Conservation (phyloP, 2,797 vertebrate species). For the Sparus aurata region DNA sequence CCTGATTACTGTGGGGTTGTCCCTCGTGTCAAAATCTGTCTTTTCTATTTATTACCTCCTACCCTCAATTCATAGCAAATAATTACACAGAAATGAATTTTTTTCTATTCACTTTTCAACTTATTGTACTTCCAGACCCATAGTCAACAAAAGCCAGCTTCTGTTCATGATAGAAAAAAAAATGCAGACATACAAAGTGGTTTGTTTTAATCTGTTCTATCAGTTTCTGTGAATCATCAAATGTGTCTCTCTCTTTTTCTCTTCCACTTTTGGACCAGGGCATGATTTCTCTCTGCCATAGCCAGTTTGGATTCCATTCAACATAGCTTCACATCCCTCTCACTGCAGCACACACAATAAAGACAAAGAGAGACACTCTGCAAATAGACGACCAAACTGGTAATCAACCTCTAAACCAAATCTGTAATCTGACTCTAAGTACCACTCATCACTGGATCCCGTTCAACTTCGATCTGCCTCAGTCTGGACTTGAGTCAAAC, state of each 20-base stretch:
- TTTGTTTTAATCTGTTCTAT: background rate
- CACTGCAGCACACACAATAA: conserved; percentile 3
- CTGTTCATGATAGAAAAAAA: background rate
- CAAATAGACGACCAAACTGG: conserved; percentile 46
- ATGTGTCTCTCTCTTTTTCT: background rate
- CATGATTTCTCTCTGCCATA: conserved; percentile 7
- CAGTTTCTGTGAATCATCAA: background rate
- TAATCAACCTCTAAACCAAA: conserved; percentile 64
- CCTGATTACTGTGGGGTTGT: background rate
- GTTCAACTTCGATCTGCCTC: conserved; percentile 43
- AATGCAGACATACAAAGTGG: background rate
- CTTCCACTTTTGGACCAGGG: conserved; percentile 15
- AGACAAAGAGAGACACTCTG: conserved; percentile 34
- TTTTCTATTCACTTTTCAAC: background rate
- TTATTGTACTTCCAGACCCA: background rate
- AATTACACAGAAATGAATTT: background rate
- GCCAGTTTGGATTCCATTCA: conserved; percentile 27
- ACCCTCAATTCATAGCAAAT: background rate
- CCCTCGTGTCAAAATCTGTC: conserved; percentile 1
- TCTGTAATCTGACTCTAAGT: conserved; percentile 69
- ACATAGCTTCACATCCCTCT: conserved; percentile 42
- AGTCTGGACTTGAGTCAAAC: conserved; percentile 64
- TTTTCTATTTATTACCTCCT: background rate
- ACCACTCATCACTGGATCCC: conserved; percentile 48
- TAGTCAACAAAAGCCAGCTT: background rate